Base-by-base conservation (phyloP, 2,888 invertebrate genomes). In the Elmis aenea region DNA sequence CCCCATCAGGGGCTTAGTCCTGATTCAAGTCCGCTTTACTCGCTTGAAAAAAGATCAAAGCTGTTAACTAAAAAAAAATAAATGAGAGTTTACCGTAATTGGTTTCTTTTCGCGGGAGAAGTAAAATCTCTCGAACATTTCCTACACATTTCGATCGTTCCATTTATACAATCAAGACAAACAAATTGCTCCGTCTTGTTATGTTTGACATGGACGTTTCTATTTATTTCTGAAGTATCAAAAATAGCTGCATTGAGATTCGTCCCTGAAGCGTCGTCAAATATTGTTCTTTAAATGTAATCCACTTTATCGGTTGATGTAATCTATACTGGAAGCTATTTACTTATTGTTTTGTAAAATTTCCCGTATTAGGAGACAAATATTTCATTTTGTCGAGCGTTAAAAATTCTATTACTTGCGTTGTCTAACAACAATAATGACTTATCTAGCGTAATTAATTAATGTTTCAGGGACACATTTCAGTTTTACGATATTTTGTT, bases 321-420 rank as follows among this genome's bases (percentile, higher is more conserved):
- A 43, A 46, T 46, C 40, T 38, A 36, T 26, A 39, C 30, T 11
- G 24, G 34, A 30, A 38, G 44, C 46, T 44, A 46, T 46, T 46
- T 46, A 34, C 32, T 46, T 46, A 41, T 44, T 44, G 33, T 38
- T 36, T 38, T n/a, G n/a, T n/a, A n/a, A n/a, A n/a, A n/a, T n/a
- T n/a, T n/a, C n/a, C n/a, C n/a, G n/a, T n/a, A n/a, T n/a, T n/a
- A n/a, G n/a, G n/a, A n/a, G n/a, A n/a, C n/a, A n/a, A n/a, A n/a
- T n/a, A n/a, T n/a, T n/a, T n/a, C n/a, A n/a, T n/a, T n/a, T n/a
- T n/a, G n/a, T n/a, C n/a, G n/a, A n/a, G n/a, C n/a, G n/a, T n/a
- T n/a, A n/a, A n/a, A n/a, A n/a, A n/a, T n/a, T n/a, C n/a, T n/a
- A n/a, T n/a, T n/a, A n/a, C n/a, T n/a, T n/a, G n/a, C n/a, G n/a